Evolutionary conservation across 2,113 vertebrate species (phyloP), one percentile per base, ranked within the genome.

Genomic region (Cochlearius cochlearius): DNA sequence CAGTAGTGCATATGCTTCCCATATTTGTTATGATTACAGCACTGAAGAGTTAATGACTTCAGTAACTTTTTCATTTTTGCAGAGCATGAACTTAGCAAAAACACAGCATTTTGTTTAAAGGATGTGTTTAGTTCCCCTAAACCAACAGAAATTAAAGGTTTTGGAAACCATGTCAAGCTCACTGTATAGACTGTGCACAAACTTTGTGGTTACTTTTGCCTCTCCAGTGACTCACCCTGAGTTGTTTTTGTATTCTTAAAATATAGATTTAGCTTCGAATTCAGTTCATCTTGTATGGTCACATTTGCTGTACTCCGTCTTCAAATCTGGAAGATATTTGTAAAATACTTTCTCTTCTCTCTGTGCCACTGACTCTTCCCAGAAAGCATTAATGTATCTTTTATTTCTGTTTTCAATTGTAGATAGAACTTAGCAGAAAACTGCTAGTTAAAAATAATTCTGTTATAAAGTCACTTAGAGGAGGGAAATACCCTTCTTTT

Each of bases 61-160:
- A 15, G 58, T 82, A 74, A 83, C n/a, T 43, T 96, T 90, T 81
- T 82, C 38, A 60, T 77, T 92, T 94, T 80, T 55, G 27, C 25
- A 60, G 83, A 88, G 58, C 26, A 50, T n/a, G 59, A 86, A 90
- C 64, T 95, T 91, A 91, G 80, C 60, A 87, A 92, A 97, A 97
- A 39, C 34, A 79, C 18, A 90, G 52, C 36, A 66, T 94, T 96
- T 94, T 94, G 58, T 86, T 96, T 95, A 91, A 97, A 80, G 63
- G 52, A 73, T 71, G 22, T 94, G 73, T 97, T 98, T 96, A 97
- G 91, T 95, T 98, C 79, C 64, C 76, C 92, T 97, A 95, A 95
- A 96, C 94, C 91, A 75, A 88, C 59, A 96, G 75, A 97, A 98
- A 98, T 96, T 96, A 98, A 97, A 96, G 97, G 96, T 84, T 96